A percentile compares a stretch with the other conserved stretches of the same genome.
Evolutionary conservation across 2,113 vertebrate genomes (phyloP).

Genomic region (Cercocebus atys): DNA sequence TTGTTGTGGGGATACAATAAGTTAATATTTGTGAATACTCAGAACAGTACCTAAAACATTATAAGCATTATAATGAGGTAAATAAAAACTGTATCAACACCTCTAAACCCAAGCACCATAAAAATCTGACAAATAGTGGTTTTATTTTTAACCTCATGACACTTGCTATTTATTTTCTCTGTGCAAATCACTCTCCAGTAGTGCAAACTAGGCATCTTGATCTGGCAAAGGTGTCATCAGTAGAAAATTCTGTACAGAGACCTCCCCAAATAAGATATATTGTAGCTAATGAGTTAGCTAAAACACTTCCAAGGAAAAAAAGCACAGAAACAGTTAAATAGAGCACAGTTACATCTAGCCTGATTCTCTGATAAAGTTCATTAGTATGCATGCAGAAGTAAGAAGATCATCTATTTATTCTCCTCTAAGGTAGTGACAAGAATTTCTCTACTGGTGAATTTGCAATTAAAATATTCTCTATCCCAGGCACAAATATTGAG

Average conservation of each 20-base stretch:
- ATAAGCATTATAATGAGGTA: not conserved
- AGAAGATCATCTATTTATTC: conserved; percentile 65
- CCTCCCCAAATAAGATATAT: not conserved
- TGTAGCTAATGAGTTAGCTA: conserved; percentile 32
- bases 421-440: conserved; percentile 61
- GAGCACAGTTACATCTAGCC: not conserved
- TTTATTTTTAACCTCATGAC: not conserved
- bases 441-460: conserved; percentile 63
- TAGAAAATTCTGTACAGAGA: conserved; percentile 11
- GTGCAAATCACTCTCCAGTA: not conserved
- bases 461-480: conserved; percentile 77
- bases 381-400: conserved; percentile 59
- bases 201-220: not conserved
- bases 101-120: not conserved
- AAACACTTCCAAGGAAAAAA: not conserved
- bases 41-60: not conserved
- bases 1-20: not conserved
- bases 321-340: conserved; percentile 42
- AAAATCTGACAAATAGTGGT: not conserved
- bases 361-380: conserved; percentile 49
- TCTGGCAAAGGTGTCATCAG: not conserved
- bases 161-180: not conserved
- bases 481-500: conserved; percentile 65
- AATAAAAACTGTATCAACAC: not conserved
- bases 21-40: not conserved